Evolutionary conservation across 2,888 invertebrate genomes (phyloP).

Genomic region (Caenorhabditis becei): DNA sequence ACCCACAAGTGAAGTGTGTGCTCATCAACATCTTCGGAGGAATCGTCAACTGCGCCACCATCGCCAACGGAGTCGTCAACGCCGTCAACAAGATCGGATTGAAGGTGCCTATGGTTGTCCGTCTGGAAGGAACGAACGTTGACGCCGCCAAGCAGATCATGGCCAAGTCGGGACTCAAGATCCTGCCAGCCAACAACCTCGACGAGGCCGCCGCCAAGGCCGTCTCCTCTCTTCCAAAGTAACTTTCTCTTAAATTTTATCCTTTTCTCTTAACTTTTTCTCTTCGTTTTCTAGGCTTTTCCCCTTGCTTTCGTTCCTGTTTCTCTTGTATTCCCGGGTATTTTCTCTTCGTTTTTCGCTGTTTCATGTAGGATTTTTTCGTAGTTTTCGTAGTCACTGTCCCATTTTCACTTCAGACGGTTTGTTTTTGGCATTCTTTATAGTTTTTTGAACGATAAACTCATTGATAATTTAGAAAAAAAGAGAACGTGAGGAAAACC

Average conservation of each 20-base stretch:
- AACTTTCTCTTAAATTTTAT: not conserved
- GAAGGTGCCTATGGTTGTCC: constrained; percentile 86
- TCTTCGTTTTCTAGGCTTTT: constrained; percentile 23
- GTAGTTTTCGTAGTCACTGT: constrained; percentile 8
- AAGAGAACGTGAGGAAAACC: not conserved
- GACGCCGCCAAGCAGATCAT: constrained; percentile 90
- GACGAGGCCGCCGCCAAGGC: constrained; percentile 95
- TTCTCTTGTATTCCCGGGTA: constrained; percentile 39
- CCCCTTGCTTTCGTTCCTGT: not conserved
- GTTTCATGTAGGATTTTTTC: constrained; percentile 24
- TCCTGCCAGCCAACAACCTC: constrained; percentile 90
- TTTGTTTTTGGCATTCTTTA: constrained; percentile 1
- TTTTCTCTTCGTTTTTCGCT: not conserved
- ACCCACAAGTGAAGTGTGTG: constrained; percentile 90
- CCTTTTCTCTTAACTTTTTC: not conserved
- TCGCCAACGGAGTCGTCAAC: constrained; percentile 94
- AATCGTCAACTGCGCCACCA: constrained; percentile 97
- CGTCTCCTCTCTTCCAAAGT: constrained; percentile 83
- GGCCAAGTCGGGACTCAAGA: constrained; percentile 89
- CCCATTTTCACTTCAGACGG: not conserved
- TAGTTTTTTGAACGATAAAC: not conserved
- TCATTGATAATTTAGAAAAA: not conserved
- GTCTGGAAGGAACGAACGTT: constrained; percentile 88
- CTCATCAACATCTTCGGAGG: constrained; percentile 99
- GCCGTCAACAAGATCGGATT: constrained; percentile 90